These are phyloP conservation scores for Zosterops pallidus DNA, from an alignment of 2,113 vertebrate genomes.

Conservation along the genomic window DNA sequence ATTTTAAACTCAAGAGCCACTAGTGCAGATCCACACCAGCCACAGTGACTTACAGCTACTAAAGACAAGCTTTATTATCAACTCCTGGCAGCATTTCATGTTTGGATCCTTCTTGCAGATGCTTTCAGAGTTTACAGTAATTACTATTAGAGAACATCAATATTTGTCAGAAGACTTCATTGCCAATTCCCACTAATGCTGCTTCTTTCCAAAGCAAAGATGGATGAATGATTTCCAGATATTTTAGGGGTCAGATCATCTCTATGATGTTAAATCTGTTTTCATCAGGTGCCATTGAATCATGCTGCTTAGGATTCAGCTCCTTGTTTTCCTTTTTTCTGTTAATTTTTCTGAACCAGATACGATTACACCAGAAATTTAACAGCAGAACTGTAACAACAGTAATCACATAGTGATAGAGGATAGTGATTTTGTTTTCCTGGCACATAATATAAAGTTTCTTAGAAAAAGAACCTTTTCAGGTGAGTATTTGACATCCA, in stretches of 20 bases:
- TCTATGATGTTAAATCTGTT: background rate
- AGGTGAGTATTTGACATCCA: background rate
- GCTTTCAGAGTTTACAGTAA: background rate
- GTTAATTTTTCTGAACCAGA: background rate
- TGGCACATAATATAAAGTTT: background rate
- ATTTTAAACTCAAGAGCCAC: background rate
- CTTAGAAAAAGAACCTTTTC: background rate
- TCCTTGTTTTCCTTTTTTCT: background rate
- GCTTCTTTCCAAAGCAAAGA: background rate
- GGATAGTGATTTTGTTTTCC: background rate
- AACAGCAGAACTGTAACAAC: background rate
- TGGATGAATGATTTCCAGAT: background rate
- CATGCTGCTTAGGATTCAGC: background rate
- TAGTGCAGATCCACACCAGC: background rate
- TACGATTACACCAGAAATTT: background rate
- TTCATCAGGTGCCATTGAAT: background rate
- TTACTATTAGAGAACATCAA: background rate
- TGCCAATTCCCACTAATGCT: background rate
- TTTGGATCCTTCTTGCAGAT: background rate
- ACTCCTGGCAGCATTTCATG: background rate
- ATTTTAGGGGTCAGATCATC: background rate
- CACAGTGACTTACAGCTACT: background rate
- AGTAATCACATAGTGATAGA: background rate
- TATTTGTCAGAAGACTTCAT: background rate
- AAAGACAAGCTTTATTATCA: background rate